These are phyloP conservation scores for Reticulitermes lucifugus DNA, from an alignment of 2,888 invertebrate species.

Conservation along the genomic window DNA sequence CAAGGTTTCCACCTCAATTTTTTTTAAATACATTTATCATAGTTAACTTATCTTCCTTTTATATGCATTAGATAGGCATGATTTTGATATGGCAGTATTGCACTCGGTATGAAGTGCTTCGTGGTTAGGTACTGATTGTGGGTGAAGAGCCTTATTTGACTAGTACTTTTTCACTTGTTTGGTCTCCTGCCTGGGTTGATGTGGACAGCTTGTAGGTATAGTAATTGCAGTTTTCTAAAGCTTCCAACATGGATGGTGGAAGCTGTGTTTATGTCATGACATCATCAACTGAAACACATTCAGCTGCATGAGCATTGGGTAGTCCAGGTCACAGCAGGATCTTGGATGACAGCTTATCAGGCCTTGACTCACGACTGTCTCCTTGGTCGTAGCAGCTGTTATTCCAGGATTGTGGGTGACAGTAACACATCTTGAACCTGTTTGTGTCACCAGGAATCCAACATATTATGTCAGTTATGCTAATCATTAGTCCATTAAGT, in stretches of 20 bases:
- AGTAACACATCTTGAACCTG: too few species aligned
- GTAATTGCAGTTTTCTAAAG: background rate
- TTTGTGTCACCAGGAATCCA: too few species aligned
- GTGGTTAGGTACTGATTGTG: background rate
- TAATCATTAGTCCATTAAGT: too few species aligned
- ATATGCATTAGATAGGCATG: background rate
- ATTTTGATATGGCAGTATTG: constrained; percentile 8
- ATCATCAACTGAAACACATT: too few species aligned
- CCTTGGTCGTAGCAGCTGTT: too few species aligned
- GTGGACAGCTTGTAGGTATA: background rate
- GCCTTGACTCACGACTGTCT: too few species aligned
- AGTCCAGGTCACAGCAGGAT: too few species aligned
- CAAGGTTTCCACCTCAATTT: background rate
- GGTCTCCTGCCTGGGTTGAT: background rate
- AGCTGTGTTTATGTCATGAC: background rate
- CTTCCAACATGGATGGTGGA: background rate
- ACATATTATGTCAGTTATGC: too few species aligned
- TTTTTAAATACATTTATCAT: background rate
- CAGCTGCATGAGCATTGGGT: too few species aligned
- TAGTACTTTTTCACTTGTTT: background rate
- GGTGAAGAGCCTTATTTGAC: background rate
- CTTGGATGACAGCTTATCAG: too few species aligned
- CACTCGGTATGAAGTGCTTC: background rate
- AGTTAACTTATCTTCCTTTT: background rate
- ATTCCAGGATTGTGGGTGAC: too few species aligned